phyloP scores from a whole-genome alignment of 64 coral and sea anemone genomes.

The Exaiptasia diaphana region DNA sequence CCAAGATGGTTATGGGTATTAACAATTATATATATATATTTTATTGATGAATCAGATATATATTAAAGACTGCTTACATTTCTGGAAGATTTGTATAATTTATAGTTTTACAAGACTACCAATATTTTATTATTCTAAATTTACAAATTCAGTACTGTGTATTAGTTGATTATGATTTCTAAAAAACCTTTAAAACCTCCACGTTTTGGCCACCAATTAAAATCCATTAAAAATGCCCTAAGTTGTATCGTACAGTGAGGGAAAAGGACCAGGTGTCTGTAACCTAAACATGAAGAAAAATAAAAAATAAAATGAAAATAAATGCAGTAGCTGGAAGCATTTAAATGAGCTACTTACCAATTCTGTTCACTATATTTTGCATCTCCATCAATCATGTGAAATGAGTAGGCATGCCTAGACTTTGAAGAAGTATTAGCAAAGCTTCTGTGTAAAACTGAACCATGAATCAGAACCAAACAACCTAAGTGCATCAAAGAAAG shows the following conservation, averaged over 20 bases:
- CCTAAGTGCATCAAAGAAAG: slow-evolving; percentile 36
- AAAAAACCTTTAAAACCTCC: background rate
- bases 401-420: slow-evolving; percentile 92
- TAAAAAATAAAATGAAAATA: background rate
- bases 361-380: slow-evolving; percentile 87
- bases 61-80: too few species aligned
- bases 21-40: too few species aligned
- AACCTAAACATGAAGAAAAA: slow-evolving; percentile 45
- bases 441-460: slow-evolving; percentile 87
- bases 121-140: too few species aligned
- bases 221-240: background rate
- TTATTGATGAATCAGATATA: too few species aligned
- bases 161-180: too few species aligned
- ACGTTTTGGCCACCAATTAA: background rate
- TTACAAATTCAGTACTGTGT: too few species aligned
- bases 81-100: too few species aligned
- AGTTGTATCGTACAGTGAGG: slow-evolving; percentile 35
- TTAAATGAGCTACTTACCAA: slow-evolving; percentile 41
- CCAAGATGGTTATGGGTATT: too few species aligned
- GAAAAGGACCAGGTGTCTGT: slow-evolving; percentile 67
- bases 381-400: slow-evolving; percentile 87
- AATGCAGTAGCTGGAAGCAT: background rate
- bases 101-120: too few species aligned
- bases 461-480: slow-evolving; percentile 85
- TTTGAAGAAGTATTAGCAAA: slow-evolving; percentile 75